Evolutionary conservation across 2,113 vertebrate species (phyloP).

Genomic region (Sebastes schlegelii): DNA sequence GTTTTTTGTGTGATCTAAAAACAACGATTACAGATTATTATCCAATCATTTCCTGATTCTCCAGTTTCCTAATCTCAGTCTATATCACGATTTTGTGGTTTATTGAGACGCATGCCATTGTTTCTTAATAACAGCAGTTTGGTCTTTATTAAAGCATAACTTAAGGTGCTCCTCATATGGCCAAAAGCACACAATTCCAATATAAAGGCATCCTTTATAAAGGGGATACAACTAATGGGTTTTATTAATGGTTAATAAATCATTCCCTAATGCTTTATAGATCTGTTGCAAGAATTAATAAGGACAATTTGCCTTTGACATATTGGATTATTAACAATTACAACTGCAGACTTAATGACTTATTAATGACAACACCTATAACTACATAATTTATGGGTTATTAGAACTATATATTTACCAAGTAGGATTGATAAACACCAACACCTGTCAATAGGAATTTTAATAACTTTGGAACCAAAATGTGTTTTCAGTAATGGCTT

Average conservation of each 20-base stretch:
- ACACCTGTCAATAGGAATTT: neutral
- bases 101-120: neutral
- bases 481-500: neutral
- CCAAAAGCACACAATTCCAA: neutral
- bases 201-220: neutral
- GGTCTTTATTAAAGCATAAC: neutral
- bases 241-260: neutral
- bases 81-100: neutral
- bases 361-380: neutral
- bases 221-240: neutral
- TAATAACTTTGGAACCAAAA: constrained; percentile 8
- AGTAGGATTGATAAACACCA: neutral
- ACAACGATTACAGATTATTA: constrained; percentile 2
- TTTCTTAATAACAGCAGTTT: neutral
- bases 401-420: constrained; percentile 5
- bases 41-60: neutral
- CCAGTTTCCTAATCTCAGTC: neutral
- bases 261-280: neutral
- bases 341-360: neutral
- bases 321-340: neutral
- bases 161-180: neutral
- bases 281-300: neutral
- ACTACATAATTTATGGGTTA: too few relatives aligned
- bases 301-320: neutral
- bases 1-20: constrained; percentile 13